Base-by-base conservation (phyloP, 1,140 invertebrate genomes). In the Pachyrhynchus sulphureomaculatus region DNA sequence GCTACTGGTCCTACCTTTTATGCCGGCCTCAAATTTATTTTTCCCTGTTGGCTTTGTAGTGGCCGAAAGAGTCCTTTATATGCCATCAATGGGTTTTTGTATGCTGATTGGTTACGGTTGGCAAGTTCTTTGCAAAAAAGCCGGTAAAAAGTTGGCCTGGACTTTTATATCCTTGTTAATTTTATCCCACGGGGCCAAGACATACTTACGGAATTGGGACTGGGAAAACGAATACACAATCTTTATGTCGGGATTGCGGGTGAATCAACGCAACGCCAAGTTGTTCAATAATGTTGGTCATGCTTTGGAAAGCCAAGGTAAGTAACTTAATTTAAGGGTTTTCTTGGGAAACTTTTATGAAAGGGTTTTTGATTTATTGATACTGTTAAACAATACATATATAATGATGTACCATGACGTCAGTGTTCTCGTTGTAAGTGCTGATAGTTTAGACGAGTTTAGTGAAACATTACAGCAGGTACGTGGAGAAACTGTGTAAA, bases 41-140 rank as follows among this genome's bases (percentile, higher is more conserved):
- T 96, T 98, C 72, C 94, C 95, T 0, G 96, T 98, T 58, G 96
- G 96, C 4, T 99, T 98, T 79, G 95, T 98, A 26, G 88, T 99
- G 8, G 96, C 96, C 4, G 96, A 99, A 79, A 81, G 96, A 68
- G 90, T 98, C 29, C 82, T 98, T 0, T 98, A 99, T 77, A 92
- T 96, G 78, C 95, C 96, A 2, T 98, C 95, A 1, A 96, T 98
- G 92, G 96, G 95, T 8, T 98, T 95, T 80, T 98, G 94, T 73
- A 86, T 98, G 75, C 80, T 98, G 2, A 83, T 97, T 1, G 93
- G 92, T 3, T 91, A 93, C 66, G 92, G 93, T 3, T 85, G 80
- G 78, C 70, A 75, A 41, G 68, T 82, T 15, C 59, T 86, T 10
- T 15, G 76, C 15, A 75, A 81, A 60, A 80, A 82, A 71, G 74